Conservation (phyloP, 2,888 invertebrate species). For the Emesis russula region DNA sequence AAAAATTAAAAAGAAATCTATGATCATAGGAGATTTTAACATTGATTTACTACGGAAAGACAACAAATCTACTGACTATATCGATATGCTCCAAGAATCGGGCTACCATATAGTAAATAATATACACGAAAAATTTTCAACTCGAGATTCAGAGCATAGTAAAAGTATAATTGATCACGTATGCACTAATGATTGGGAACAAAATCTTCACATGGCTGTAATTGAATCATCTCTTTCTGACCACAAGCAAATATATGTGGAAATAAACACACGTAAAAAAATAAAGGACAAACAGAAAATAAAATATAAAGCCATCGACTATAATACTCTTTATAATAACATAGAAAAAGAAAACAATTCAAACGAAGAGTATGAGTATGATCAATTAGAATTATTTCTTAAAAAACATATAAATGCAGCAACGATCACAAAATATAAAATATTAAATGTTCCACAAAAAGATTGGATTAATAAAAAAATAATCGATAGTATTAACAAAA, state of each 20-base stretch:
- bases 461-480: background rate
- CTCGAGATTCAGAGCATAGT: conserved; percentile 52
- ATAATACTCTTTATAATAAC: background rate
- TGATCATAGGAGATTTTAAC: background rate
- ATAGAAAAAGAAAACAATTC: background rate
- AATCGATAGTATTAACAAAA: background rate
- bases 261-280: conserved; percentile 1
- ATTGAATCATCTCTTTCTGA: conserved; percentile 81
- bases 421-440: background rate
- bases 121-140: conserved; percentile 57
- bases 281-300: background rate
- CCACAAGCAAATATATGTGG: conserved; percentile 75
- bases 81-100: background rate
- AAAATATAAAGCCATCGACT: conserved; percentile 29
- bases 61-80: background rate
- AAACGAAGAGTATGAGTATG: background rate
- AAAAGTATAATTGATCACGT: conserved; percentile 77
- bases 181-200: conserved; percentile 56
- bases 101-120: conserved; percentile 39
- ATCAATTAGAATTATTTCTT: background rate
- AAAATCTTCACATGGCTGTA: conserved; percentile 46
- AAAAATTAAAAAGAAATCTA: background rate
- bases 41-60: background rate
- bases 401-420: background rate
- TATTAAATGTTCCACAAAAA: background rate